These are phyloP conservation scores for Benitochromis conjunctus DNA, from an alignment of 2,113 vertebrate species.

Conservation along the genomic window DNA sequence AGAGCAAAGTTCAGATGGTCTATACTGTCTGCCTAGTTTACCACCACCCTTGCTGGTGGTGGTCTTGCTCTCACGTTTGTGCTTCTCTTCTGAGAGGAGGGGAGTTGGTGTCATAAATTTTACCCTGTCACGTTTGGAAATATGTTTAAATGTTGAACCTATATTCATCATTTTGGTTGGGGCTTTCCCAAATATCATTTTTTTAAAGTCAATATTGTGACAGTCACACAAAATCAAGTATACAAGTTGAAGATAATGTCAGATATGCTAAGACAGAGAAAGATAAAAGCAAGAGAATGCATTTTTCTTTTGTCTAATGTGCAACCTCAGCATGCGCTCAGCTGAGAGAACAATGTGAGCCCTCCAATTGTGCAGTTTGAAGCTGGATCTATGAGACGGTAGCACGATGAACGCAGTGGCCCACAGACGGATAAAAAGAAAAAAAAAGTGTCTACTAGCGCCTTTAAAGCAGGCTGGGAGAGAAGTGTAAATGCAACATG, in stretches of 20 bases:
- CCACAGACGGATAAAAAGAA: too few species aligned
- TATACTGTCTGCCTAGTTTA: background rate
- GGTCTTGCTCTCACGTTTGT: background rate
- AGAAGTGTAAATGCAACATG: background rate
- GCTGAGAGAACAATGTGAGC: background rate
- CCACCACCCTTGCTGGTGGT: background rate
- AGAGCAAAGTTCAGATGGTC: background rate
- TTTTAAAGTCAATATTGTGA: background rate
- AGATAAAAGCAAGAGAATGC: background rate
- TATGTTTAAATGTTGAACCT: background rate
- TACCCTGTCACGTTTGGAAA: background rate
- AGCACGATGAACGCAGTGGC: background rate
- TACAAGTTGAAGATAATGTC: background rate
- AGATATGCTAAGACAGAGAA: background rate
- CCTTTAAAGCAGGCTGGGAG: background rate
- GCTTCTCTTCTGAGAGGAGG: background rate
- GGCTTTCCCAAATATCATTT: background rate
- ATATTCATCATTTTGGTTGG: background rate
- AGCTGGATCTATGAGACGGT: background rate
- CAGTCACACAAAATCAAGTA: background rate
- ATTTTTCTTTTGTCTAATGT: background rate
- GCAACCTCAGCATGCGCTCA: background rate
- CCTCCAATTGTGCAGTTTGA: background rate
- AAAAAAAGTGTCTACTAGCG: background rate
- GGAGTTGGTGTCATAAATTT: background rate